Percentiles rank a stretch among this genome's conserved stretches.
Conservation (phyloP, 2,888 invertebrate genomes). For the Xestia xanthographa region DNA sequence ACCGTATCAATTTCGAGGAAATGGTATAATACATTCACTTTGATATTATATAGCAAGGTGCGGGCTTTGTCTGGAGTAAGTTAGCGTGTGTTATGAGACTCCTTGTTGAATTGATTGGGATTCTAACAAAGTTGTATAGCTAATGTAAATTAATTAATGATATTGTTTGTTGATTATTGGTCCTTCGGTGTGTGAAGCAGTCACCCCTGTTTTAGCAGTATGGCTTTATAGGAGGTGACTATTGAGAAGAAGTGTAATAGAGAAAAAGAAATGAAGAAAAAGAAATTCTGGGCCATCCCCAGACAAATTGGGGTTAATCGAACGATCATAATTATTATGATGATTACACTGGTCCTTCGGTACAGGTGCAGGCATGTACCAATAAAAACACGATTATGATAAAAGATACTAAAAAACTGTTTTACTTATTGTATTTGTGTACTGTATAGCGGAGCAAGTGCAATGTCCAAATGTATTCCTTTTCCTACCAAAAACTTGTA, state of each 20-base stretch:
- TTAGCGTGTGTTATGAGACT: neutral
- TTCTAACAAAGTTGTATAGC: neutral
- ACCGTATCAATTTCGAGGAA: slow-evolving; percentile 22
- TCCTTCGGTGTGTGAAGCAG: neutral
- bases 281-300: neutral
- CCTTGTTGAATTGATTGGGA: neutral
- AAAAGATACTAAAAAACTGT: neutral
- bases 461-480: too few relatives aligned
- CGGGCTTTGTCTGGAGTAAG: neutral
- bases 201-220: neutral
- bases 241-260: neutral
- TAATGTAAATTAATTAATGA: neutral
- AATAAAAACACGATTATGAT: neutral
- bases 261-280: neutral
- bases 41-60: slow-evolving; percentile 17
- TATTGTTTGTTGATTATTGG: neutral
- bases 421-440: too few relatives aligned
- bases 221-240: neutral
- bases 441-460: neutral
- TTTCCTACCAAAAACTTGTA: neutral
- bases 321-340: neutral
- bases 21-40: neutral
- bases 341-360: neutral
- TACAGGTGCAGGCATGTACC: neutral
- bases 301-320: neutral